Percentiles rank a stretch among this genome's conserved stretches.
phyloP scores from a whole-genome alignment of 2,797 vertebrate species.

The Ctenopoma multispine region DNA sequence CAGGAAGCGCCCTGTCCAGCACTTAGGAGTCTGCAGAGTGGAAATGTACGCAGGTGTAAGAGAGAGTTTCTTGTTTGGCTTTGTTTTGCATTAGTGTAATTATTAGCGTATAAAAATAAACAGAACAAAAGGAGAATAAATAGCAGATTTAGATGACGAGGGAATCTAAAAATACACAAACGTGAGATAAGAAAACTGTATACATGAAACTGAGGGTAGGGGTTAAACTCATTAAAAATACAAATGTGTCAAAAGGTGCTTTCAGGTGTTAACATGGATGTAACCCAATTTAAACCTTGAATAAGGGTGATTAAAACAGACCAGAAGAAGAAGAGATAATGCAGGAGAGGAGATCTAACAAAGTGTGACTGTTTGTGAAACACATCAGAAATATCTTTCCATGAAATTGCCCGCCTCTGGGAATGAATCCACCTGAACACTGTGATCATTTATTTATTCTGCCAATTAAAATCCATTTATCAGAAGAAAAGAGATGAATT shows the following conservation, averaged over 20 bases:
- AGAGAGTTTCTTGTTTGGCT: neutral
- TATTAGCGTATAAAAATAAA: conserved; percentile 4
- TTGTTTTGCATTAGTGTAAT: neutral
- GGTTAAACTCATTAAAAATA: conserved; percentile 21
- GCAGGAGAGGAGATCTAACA: conserved; percentile 16
- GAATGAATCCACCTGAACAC: conserved; percentile 52
- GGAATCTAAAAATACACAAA: conserved; percentile 35
- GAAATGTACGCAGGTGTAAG: neutral
- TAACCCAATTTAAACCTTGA: conserved; percentile 10
- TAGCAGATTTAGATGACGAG: conserved; percentile 1
- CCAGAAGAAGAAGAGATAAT: conserved; percentile 6
- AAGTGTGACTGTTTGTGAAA: conserved; percentile 35
- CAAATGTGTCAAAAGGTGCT: conserved; percentile 7
- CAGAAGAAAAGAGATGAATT: conserved; percentile 48
- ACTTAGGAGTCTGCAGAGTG: conserved; percentile 88
- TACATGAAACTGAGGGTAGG: neutral
- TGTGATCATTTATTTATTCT: conserved; percentile 55
- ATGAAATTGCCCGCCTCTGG: conserved; percentile 51
- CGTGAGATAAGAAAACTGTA: neutral
- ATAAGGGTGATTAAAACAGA: conserved; percentile 39
- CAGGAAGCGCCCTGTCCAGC: conserved; percentile 94
- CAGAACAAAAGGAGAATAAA: neutral
- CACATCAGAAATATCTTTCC: conserved; percentile 45
- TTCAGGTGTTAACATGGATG: conserved; percentile 25
- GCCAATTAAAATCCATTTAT: conserved; percentile 70